Base-by-base conservation (phyloP, 2,888 invertebrate species). In the Amphipyra tragopoginis region DNA sequence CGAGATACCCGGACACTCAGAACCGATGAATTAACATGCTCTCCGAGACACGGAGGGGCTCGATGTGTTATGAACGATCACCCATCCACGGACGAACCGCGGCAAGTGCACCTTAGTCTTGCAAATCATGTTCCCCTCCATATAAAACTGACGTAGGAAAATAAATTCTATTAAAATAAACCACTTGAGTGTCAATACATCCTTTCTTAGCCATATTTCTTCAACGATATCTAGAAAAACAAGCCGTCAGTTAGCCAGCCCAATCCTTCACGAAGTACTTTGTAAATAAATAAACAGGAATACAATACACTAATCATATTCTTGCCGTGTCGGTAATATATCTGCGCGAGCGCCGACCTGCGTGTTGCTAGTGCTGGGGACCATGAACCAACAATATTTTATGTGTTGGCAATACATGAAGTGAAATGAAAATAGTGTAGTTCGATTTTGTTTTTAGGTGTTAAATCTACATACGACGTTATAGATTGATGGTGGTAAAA, bases 251-350 rank as follows among this genome's bases (percentile, higher is more conserved):
- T 70, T 72, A 61, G 54, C 52, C 38, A 45, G 10, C 10, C 55
- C 75, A 68, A 71, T 71, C 75, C 74, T 53, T 74, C 71, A 71
- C 63, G 55, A 44, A 69, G 70, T 55, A 74, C 70, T 74, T 71
- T 70, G 71, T 75, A 72, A 64, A 75, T 75, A 72, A 72, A 72
- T 74, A 72, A 69, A 64, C 72, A 72, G 79, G 77, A 67, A 73
- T 56, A 85, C 86, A 86, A 87, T 86, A 74, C 77, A 71, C 82
- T 83, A 84, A 87, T 85, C 86, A 87, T 83, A 82, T 84, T 78
- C 77, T 76, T 63, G 75, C 69, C 67, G 62, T 67, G 78, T 66
- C 70, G 45, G 79, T 73, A 78, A 84, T 84, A 81, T 82, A 80
- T 81, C 73, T 63, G 48, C 73, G 65, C 65, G 77, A 57, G 48